Evolutionary conservation across 1,140 invertebrate genomes (phyloP).

Genomic region (Cydia strobilella): DNA sequence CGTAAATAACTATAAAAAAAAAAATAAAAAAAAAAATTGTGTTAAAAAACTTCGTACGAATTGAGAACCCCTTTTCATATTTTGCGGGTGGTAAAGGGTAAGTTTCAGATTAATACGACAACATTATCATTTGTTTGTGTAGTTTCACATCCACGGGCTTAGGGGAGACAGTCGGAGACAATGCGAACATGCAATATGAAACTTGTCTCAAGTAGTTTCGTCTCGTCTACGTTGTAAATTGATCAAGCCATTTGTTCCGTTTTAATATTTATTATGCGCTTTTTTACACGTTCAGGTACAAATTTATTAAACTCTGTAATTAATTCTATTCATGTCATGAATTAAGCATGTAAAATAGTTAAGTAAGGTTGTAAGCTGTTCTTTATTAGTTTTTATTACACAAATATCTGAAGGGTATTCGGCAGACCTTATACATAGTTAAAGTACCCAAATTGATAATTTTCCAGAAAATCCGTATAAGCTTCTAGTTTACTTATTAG

Average conservation of each 20-base stretch:
- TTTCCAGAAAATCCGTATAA: no score
- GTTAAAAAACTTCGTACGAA: not conserved
- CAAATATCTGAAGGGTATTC: no score
- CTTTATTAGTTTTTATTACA: no score
- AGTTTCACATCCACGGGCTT: not conserved
- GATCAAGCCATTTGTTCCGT: not conserved
- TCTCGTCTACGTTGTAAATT: not conserved
- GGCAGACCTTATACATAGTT: no score
- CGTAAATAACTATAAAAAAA: no score
- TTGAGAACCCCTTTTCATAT: not conserved
- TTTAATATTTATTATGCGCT: not conserved
- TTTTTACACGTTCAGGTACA: not conserved
- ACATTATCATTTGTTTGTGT: not conserved
- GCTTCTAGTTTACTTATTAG: no score
- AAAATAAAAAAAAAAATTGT: no score
- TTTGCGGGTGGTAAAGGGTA: not conserved
- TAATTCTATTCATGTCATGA: no score
- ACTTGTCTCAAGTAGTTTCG: constrained; percentile 5
- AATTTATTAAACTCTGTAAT: no score
- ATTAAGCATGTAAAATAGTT: no score
- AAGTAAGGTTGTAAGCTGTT: no score
- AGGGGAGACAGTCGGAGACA: not conserved
- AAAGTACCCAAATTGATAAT: no score
- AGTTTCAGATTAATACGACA: not conserved
- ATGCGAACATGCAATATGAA: constrained; percentile 7